phyloP scores from a whole-genome alignment of 2,888 invertebrate genomes.

The Bedellia somnulentella region DNA sequence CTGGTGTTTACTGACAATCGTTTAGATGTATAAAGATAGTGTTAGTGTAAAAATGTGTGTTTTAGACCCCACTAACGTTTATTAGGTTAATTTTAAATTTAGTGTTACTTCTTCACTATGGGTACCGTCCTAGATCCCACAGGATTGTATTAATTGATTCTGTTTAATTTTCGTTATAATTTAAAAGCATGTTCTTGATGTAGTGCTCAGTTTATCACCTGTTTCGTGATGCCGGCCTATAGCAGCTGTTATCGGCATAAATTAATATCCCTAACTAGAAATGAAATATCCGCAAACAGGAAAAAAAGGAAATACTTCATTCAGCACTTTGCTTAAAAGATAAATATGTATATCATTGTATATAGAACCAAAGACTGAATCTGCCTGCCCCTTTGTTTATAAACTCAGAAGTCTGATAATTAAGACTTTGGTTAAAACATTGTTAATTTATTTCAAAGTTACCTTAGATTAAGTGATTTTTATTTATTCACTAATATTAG shows the following conservation, averaged over 20 bases:
- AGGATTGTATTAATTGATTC: constrained; percentile 26
- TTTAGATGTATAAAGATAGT: constrained; percentile 9
- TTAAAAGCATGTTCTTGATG: not conserved
- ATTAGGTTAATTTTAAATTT: constrained; percentile 20
- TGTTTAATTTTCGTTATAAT: constrained; percentile 9
- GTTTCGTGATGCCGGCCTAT: not conserved
- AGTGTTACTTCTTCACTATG: constrained; percentile 21
- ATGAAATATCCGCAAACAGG: constrained; percentile 39
- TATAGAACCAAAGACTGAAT: constrained; percentile 53
- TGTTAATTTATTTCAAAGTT: constrained; percentile 51
- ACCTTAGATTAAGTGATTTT: constrained; percentile 47
- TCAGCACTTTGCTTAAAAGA: not conserved
- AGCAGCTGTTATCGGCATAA: constrained; percentile 24
- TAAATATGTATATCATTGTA: constrained; percentile 20
- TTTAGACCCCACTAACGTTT: constrained; percentile 36
- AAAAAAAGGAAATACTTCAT: constrained; percentile 41
- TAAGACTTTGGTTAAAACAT: constrained; percentile 8
- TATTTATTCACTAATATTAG: constrained; percentile 50
- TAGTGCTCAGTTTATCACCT: not conserved
- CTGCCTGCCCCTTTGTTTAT: constrained; percentile 30
- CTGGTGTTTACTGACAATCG: constrained; percentile 34
- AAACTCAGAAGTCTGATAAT: not conserved
- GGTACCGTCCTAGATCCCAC: constrained; percentile 34
- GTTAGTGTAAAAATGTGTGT: no score
- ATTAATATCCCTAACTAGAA: constrained; percentile 38